Base-by-base conservation (phyloP, 2,113 vertebrate genomes). In the Lagenorhynchus albirostris region DNA sequence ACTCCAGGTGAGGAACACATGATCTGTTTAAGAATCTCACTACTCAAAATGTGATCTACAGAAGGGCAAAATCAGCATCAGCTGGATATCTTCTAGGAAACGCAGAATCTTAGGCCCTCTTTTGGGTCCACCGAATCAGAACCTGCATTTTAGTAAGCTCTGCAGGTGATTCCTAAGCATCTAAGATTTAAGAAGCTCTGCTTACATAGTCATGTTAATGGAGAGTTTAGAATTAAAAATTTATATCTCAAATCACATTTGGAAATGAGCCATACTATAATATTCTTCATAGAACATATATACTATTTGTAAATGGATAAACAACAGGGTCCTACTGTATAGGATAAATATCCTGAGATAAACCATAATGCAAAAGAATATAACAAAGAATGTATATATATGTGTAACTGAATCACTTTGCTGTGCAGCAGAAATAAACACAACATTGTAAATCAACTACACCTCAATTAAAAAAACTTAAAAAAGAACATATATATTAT, bases 191-290 rank as follows among this genome's bases (percentile, higher is more conserved):
- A 93, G 31, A 84, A 44, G 36, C 31, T 31, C 10, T 58, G 21
- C 33, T 93, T 36, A 17, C 2, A 58, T 1, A 62, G 86, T 26
- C 9, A 50, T 18, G 9, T 50, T 29, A 5, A 47, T 31, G 25
- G 29, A 58, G 18, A 82, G 13, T 71, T 87, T 88, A 84, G 8
- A 93, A 83, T 23, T 74, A 29, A 88, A 88, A 73, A 53, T 44
- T 23, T 74, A 3, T 13, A 53, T 76, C 20, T 73, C 33, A 94
- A 76, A 26, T 85, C 17, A 60, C 13, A 33, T 73, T 79, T 58
- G 41, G 25, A 74, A 88, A 77, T 41, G 44, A 73, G 8, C 44
- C 62, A 4, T 31, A 85, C 25, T 38, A 36, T 44, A 76, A 53
- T 50, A 53, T 36, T 44, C 60, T 41, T 70, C 62, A 68, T 53